Conservation (phyloP, 2,888 invertebrate species). For the Habrosyne pyritoides region DNA sequence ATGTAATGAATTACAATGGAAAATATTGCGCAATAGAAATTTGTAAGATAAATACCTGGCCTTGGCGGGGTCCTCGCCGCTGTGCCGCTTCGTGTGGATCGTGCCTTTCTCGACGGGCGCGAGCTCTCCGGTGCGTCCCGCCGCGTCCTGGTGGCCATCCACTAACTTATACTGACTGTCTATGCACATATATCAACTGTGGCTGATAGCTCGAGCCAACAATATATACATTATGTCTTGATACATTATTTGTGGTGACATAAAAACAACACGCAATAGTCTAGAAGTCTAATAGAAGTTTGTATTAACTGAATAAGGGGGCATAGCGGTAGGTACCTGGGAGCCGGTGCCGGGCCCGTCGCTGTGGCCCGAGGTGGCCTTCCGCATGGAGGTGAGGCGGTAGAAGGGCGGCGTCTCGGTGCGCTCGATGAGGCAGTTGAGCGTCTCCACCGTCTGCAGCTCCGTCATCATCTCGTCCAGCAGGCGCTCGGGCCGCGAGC, state of each 20-base stretch:
- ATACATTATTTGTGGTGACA: no score
- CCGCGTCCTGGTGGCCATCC: slow-evolving; percentile 55
- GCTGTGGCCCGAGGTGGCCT: slow-evolving; percentile 89
- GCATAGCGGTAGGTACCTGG: not conserved
- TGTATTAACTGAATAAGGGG: no score
- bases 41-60: slow-evolving; percentile 85
- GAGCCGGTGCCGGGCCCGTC: slow-evolving; percentile 75
- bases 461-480: slow-evolving; percentile 99
- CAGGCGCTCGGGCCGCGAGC: slow-evolving; percentile 95
- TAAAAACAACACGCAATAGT: no score
- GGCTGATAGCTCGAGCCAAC: no score
- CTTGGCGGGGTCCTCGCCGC: slow-evolving; percentile 94
- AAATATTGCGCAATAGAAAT: not conserved
- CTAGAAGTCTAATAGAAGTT: no score
- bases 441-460: slow-evolving; percentile 97
- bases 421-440: slow-evolving; percentile 97
- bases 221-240: no score
- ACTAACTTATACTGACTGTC: no score
- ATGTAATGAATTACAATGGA: no score
- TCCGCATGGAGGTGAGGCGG: slow-evolving; percentile 95
- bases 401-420: slow-evolving; percentile 99
- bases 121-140: slow-evolving; percentile 80
- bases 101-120: slow-evolving; percentile 95
- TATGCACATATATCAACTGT: no score
- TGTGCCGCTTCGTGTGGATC: slow-evolving; percentile 97